Evolutionary conservation across 2,113 vertebrate species (phyloP).

Genomic region (Oryctolagus cuniculus): mOryCun1.1 NC_091437.1:44624001-44624500

Average conservation of each 20-base stretch:
- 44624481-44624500: background rate
- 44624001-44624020: background rate
- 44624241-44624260: background rate
- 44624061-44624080: background rate
- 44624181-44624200: background rate
- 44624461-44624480: background rate
- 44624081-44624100: background rate
- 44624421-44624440: background rate
- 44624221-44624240: background rate
- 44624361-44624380: background rate
- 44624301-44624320: background rate
- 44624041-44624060: background rate
- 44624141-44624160: background rate
- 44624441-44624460: background rate
- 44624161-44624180: background rate
- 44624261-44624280: background rate
- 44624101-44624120: background rate
- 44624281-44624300: background rate
- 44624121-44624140: constrained; percentile 26
- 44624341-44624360: background rate
- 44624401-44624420: background rate
- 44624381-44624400: background rate
- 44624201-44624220: background rate
- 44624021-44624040: background rate
- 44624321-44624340: background rate